Conservation (phyloP, 2,113 vertebrate species). For the Ornithorhynchus anatinus region DNA sequence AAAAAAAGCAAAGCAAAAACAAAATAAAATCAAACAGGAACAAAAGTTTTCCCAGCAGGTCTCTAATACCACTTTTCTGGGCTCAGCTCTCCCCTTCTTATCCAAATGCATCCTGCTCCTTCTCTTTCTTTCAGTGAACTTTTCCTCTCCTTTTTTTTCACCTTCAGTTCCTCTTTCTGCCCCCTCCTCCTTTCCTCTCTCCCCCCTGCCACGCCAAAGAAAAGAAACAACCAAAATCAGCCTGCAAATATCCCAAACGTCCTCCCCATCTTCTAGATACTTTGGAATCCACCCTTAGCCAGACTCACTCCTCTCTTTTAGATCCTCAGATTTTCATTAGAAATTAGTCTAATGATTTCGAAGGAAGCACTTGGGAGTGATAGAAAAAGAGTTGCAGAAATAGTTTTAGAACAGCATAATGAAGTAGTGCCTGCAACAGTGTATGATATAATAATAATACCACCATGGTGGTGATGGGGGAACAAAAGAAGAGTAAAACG, state of each 20-base stretch:
- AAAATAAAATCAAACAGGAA: too few species aligned
- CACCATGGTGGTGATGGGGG: too few species aligned
- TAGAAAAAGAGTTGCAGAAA: neutral
- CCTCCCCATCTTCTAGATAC: neutral
- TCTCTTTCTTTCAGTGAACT: neutral
- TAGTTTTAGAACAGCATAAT: neutral
- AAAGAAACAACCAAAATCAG: neutral
- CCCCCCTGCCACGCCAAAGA: neutral
- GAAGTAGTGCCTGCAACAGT: conserved; percentile 11
- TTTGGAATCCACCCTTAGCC: too few species aligned
- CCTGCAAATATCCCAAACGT: neutral
- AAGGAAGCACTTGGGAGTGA: neutral
- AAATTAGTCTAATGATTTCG: neutral
- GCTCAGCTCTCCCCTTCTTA: neutral
- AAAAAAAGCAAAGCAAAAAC: too few species aligned
- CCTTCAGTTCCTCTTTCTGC: neutral
- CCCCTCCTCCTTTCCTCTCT: neutral
- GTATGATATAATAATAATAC: neutral
- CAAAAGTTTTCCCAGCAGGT: too few species aligned
- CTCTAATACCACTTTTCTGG: fast-evolving
- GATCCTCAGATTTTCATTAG: neutral
- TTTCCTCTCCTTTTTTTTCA: neutral
- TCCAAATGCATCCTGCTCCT: neutral
- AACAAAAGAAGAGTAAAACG: too few species aligned
- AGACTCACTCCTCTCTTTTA: too few species aligned